These are phyloP conservation scores for Ailuropoda melanoleuca DNA, from an alignment of 2,113 vertebrate species.

Conservation along the genomic window DNA sequence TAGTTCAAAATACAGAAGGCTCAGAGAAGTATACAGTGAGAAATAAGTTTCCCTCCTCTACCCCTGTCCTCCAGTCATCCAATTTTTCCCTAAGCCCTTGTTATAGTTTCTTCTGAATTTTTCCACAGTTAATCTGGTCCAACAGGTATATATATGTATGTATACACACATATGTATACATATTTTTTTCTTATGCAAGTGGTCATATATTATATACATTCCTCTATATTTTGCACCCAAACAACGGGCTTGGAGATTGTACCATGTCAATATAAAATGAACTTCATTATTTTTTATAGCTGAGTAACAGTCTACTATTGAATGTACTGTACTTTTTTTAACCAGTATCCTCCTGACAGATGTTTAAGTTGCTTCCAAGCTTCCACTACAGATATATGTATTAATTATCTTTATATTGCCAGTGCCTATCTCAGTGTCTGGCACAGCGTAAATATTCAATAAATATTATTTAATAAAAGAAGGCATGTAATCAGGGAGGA, in stretches of 20 bases:
- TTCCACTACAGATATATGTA: neutral
- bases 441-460: neutral
- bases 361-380: neutral
- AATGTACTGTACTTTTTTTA: neutral
- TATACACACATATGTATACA: neutral
- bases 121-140: neutral
- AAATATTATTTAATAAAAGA: conserved; percentile 20
- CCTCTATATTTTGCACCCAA: neutral
- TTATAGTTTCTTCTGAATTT: neutral
- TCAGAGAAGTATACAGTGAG: neutral
- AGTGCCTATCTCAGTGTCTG: neutral
- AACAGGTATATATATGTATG: neutral
- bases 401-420: neutral
- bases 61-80: neutral
- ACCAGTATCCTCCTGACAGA: neutral
- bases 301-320: neutral
- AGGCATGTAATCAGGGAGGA: neutral
- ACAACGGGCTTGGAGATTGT: neutral
- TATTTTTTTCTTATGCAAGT: neutral
- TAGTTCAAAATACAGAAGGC: neutral
- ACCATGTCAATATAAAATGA: neutral
- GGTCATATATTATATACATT: neutral
- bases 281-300: neutral
- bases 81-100: neutral
- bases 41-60: neutral